Evolutionary conservation across 2,797 vertebrate species (phyloP).

Genomic region (Coluber constrictor): DNA sequence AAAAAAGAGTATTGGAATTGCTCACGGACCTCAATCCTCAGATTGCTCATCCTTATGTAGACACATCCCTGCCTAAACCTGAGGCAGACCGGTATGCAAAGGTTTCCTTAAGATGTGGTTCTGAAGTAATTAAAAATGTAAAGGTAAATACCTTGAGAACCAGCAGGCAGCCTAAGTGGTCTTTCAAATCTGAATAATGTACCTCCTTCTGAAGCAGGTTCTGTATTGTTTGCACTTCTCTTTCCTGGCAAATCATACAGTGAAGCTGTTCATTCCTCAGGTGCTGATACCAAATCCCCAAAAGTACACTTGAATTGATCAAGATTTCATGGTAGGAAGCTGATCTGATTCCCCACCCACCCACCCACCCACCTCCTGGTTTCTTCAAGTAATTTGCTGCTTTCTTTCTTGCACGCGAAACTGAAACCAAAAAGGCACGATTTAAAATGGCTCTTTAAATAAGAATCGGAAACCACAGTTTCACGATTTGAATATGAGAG

Average conservation of each 20-base stretch:
- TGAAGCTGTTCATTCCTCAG: not conserved
- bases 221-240: not conserved
- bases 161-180: not conserved
- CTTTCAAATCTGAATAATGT: not conserved
- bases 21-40: not conserved
- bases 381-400: not conserved
- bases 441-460: not conserved
- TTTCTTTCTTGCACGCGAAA: not conserved
- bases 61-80: not conserved
- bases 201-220: not conserved
- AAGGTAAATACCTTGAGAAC: not conserved
- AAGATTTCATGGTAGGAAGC: not conserved
- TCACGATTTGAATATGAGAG: not conserved
- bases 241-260: not conserved
- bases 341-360: accelerated
- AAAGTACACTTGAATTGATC: not conserved
- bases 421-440: not conserved
- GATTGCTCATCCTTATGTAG: not conserved
- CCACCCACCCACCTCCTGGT: not conserved
- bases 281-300: not conserved
- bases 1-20: not conserved
- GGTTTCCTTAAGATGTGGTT: not conserved
- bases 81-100: not conserved
- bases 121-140: not conserved
- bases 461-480: not conserved